These are phyloP conservation scores for Uloborus diversus DNA, from an alignment of 1,140 invertebrate genomes.

Conservation along the genomic window DNA sequence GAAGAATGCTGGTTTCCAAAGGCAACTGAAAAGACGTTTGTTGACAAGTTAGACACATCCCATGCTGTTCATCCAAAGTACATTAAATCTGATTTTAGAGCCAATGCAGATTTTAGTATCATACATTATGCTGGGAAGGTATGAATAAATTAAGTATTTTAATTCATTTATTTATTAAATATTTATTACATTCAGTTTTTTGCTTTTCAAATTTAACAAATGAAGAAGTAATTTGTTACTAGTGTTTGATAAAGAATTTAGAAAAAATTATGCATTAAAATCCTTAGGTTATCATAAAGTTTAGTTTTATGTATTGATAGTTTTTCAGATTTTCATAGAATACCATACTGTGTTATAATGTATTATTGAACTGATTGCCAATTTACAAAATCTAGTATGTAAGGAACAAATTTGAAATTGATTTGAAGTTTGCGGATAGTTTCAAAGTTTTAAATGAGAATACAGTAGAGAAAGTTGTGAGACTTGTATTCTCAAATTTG, in stretches of 20 bases:
- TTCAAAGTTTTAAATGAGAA: no score
- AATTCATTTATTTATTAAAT: not conserved
- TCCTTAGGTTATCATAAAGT: not conserved
- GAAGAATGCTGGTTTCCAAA: slow-evolving; percentile 99
- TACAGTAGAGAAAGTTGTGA: no score
- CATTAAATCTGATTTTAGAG: slow-evolving; percentile 96
- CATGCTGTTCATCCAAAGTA: slow-evolving; percentile 97
- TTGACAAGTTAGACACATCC: slow-evolving; percentile 93
- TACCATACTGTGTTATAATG: no score
- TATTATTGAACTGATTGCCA: no score
- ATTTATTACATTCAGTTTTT: not conserved
- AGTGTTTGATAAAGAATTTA: no score
- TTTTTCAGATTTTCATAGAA: no score
- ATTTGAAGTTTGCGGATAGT: no score
- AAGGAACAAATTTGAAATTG: no score
- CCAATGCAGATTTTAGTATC: slow-evolving; percentile 95
- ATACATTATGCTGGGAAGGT: slow-evolving; percentile 99
- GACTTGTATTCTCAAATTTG: no score
- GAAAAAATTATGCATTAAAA: not conserved
- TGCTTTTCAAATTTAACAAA: not conserved
- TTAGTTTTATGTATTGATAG: no score
- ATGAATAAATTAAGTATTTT: slow-evolving; percentile 2
- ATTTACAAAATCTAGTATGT: no score
- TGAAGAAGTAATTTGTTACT: not conserved
- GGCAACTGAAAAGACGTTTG: slow-evolving; percentile 98